Conservation (phyloP, 1,140 invertebrate genomes). For the Ceratina australensis region DNA sequence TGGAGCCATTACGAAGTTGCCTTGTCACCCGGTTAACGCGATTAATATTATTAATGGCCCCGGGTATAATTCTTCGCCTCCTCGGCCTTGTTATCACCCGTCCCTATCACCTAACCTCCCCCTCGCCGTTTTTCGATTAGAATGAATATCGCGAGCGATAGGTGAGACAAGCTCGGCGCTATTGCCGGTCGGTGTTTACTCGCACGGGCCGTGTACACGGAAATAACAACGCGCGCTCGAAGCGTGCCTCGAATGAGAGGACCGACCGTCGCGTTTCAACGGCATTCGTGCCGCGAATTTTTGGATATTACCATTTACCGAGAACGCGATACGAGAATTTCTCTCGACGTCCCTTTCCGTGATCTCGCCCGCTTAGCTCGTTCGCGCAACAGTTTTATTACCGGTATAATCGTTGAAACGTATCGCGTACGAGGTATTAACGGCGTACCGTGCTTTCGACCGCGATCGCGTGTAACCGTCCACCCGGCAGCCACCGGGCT, state of each 20-base stretch:
- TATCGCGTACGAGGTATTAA: slow-evolving; percentile 6
- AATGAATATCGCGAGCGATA: background rate
- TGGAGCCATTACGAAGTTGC: slow-evolving; percentile 49
- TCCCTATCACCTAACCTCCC: background rate
- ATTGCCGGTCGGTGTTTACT: background rate
- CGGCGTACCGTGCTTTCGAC: background rate
- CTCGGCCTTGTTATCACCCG: no score
- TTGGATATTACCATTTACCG: background rate
- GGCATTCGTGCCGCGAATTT: background rate
- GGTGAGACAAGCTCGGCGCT: background rate
- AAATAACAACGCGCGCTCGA: background rate
- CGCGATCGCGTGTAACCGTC: background rate
- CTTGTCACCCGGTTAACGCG: slow-evolving; percentile 44
- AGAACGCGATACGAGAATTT: background rate
- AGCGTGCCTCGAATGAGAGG: background rate
- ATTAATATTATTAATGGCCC: slow-evolving; percentile 58
- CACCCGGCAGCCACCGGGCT: no score
- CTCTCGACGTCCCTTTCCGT: background rate
- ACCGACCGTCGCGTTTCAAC: background rate
- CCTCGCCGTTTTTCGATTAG: no score
- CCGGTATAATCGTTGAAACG: slow-evolving; percentile 17
- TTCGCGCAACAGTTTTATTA: background rate
- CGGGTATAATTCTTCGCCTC: slow-evolving; percentile 10
- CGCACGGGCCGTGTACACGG: background rate
- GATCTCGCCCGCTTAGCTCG: background rate